phyloP scores from a whole-genome alignment of 2,797 vertebrate genomes.

The Euthynnus affinis region DNA sequence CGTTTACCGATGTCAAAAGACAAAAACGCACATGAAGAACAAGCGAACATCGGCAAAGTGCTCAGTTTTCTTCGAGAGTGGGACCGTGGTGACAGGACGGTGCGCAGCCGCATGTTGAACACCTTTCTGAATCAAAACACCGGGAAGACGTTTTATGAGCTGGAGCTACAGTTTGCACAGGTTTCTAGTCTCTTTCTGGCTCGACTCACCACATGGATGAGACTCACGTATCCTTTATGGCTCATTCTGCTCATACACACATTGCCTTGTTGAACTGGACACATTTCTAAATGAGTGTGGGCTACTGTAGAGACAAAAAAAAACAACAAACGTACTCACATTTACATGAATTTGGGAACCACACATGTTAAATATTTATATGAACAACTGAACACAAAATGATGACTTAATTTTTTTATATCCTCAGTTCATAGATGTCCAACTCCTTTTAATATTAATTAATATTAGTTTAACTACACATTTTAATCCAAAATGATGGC shows the following conservation, averaged over 20 bases:
- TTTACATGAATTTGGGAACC: too few species aligned
- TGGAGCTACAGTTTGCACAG: conserved; percentile 90
- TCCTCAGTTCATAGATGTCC: too few species aligned
- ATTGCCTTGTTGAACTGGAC: too few species aligned
- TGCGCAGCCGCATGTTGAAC: conserved; percentile 80
- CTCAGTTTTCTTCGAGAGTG: conserved; percentile 87
- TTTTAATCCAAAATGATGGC: too few species aligned
- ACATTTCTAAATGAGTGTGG: background rate
- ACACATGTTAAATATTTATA: background rate
- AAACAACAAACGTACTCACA: too few species aligned
- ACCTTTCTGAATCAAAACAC: conserved; percentile 85
- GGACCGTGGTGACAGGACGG: conserved; percentile 82
- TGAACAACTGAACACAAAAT: background rate
- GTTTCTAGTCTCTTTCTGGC: conserved; percentile 90
- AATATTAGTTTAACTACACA: too few species aligned
- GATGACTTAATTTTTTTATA: background rate
- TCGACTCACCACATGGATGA: conserved; percentile 87
- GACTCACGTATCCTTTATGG: conserved; percentile 87
- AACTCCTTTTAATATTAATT: too few species aligned
- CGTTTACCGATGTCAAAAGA: background rate
- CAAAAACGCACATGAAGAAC: background rate
- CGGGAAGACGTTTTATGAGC: conserved; percentile 86
- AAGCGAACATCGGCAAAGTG: conserved; percentile 78
- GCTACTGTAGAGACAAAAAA: too few species aligned
- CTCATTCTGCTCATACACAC: too few species aligned